Percentiles rank a stretch among this genome's conserved stretches.
These are phyloP conservation scores for Digitonthophagus gazella DNA, from an alignment of 2,888 invertebrate genomes.

Conservation along the genomic window DNA sequence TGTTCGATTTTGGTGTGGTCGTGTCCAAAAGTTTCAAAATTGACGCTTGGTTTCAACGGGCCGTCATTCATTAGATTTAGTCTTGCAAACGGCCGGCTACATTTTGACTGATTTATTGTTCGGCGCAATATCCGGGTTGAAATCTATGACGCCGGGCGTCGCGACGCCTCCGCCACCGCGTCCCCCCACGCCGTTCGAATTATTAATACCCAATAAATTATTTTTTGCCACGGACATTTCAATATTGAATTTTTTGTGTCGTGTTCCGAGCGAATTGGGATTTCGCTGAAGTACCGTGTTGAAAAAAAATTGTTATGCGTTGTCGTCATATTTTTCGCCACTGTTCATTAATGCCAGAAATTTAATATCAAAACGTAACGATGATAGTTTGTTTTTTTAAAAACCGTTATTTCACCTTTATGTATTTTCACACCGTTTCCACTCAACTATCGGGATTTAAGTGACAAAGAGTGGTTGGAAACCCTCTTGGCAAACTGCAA, in stretches of 20 bases:
- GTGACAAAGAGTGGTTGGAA: too few species aligned
- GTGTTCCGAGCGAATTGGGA: background rate
- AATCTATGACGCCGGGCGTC: conserved; percentile 10
- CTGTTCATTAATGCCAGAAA: background rate
- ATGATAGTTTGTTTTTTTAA: too few species aligned
- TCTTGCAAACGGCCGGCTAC: conserved; percentile 8
- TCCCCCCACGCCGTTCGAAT: background rate
- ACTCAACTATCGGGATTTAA: too few species aligned
- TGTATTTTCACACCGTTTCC: too few species aligned
- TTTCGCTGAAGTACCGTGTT: background rate
- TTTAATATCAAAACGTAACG: background rate
- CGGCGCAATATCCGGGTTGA: conserved; percentile 1
- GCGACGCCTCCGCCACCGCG: conserved; percentile 3
- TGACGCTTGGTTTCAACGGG: background rate
- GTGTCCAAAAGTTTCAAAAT: background rate
- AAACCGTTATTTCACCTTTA: too few species aligned
- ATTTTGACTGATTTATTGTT: conserved; percentile 16
- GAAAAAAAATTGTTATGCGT: background rate
- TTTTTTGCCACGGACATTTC: background rate
- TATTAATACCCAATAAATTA: conserved; percentile 16
- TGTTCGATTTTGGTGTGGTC: background rate
- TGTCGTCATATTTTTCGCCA: background rate
- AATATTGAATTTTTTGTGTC: background rate
- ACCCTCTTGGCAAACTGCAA: too few species aligned
- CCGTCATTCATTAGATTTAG: conserved; percentile 11